These are phyloP conservation scores for Solen grandis DNA, from an alignment of 1,140 invertebrate species.

Conservation along the genomic window DNA sequence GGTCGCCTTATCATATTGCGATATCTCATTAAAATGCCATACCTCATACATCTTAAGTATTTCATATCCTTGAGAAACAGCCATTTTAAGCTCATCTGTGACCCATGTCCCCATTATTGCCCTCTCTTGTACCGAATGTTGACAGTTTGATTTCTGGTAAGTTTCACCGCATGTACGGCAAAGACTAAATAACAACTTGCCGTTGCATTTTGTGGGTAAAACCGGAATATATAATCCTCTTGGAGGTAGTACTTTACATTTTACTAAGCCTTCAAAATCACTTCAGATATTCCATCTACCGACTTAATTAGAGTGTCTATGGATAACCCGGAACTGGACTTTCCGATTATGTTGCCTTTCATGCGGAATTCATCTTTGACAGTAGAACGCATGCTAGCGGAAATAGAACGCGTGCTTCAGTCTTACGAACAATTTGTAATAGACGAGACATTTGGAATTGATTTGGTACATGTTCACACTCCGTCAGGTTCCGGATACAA, in stretches of 20 bases:
- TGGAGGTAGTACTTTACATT: too few species aligned
- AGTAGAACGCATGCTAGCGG: background rate
- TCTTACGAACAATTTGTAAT: too few species aligned
- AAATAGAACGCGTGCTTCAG: constrained; percentile 13
- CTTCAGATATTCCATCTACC: background rate
- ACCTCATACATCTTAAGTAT: too few species aligned
- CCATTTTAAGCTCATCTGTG: too few species aligned
- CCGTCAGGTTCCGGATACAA: background rate
- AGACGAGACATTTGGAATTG: too few species aligned
- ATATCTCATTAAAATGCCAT: too few species aligned
- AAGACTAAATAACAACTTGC: background rate
- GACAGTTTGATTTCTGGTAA: too few species aligned
- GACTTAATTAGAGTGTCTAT: background rate
- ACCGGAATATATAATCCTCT: background rate
- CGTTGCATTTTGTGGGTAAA: background rate
- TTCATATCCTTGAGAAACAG: too few species aligned
- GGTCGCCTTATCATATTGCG: constrained; percentile 62
- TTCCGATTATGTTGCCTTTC: background rate
- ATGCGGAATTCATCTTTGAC: background rate
- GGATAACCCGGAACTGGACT: constrained; percentile 9
- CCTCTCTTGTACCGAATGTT: too few species aligned
- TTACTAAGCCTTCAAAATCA: too few species aligned
- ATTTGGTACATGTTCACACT: constrained; percentile 5
- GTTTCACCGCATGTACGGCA: too few species aligned
- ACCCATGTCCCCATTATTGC: too few species aligned